Evolutionary conservation across 2,888 invertebrate species (phyloP), one percentile per base, ranked within the genome.

Genomic region (Drosophila aldrichi): DNA sequence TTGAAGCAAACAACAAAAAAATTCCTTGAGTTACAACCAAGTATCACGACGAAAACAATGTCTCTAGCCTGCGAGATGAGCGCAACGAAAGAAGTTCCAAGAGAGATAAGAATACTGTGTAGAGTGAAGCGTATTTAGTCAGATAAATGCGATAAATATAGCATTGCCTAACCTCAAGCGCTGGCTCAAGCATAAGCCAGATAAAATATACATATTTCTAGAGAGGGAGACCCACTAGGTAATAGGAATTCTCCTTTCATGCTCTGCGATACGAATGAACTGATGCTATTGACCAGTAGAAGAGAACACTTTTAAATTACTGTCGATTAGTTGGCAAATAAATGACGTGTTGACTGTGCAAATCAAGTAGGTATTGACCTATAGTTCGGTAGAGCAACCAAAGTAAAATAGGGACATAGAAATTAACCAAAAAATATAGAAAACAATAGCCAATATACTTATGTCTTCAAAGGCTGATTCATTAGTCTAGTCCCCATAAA

Each of bases 21-120:
- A 74, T 63, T 63, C 71, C 71, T 43, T 54, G 82, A 70, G 64
- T 58, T 70, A 75, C 61, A 70, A 75, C 67, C 58, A 67, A 83
- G 63, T 66, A 65, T 18, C 52, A 58, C 43, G 58, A 32, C 51
- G 60, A n/a, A 73, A 76, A 73, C 58, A 67, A 56, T 67, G 36
- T 49, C 29, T 36, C 60, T 57, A 65, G 51, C 68, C 55, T 55
- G 29, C 6, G 14, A 34, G 48, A 76, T 68, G 61, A 67, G 54
- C 32, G 44, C 59, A 51, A 78, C 68, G 68, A 65, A 52, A 18
- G 75, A 57, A 18, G 18, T 10, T 5, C 12, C 12, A 18, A 10
- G 5, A 32, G 6, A 49, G 32, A 20, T 32, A 29, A 12, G n/a
- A 12, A 18, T 18, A 6, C 9, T 25, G 9, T 22, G n/a, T n/a